Evolutionary conservation across 2,113 vertebrate species (phyloP).

Genomic region (Hippocampus barbouri): DNA sequence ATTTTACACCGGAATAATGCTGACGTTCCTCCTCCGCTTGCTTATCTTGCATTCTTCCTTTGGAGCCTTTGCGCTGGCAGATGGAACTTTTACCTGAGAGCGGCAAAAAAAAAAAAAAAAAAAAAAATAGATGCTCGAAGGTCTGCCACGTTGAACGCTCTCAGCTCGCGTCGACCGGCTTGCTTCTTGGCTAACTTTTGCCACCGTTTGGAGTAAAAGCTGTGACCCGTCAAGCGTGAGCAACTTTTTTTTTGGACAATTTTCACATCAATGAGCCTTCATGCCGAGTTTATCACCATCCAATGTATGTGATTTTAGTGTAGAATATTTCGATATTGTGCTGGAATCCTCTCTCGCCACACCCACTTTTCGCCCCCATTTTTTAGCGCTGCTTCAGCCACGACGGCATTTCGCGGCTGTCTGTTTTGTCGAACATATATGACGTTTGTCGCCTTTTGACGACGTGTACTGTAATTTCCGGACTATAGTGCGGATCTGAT

Average conservation of each 20-base stretch:
- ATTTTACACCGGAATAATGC: constrained; percentile 47
- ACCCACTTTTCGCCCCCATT: too few species aligned
- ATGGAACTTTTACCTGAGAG: constrained; percentile 51
- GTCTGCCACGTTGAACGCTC: neutral
- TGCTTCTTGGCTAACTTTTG: neutral
- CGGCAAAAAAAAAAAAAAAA: constrained; percentile 14
- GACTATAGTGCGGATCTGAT: too few species aligned
- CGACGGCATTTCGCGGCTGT: too few species aligned
- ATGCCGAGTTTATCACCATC: too few species aligned
- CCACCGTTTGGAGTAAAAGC: neutral
- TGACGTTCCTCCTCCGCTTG: constrained; percentile 48
- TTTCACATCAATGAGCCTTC: too few species aligned
- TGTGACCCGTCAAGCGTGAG: neutral
- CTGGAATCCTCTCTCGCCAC: too few species aligned
- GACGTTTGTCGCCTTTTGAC: too few species aligned
- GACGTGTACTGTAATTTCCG: too few species aligned
- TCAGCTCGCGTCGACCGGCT: neutral
- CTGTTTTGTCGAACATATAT: too few species aligned
- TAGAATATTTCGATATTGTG: too few species aligned
- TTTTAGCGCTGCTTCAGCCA: too few species aligned
- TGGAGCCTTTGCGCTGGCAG: constrained; percentile 28
- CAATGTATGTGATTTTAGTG: too few species aligned
- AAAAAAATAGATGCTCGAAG: constrained; percentile 3
- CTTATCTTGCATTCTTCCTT: constrained; percentile 55
- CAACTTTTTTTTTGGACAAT: neutral